Conservation (phyloP, 2,113 vertebrate species). For the Donacobius atricapilla region DNA sequence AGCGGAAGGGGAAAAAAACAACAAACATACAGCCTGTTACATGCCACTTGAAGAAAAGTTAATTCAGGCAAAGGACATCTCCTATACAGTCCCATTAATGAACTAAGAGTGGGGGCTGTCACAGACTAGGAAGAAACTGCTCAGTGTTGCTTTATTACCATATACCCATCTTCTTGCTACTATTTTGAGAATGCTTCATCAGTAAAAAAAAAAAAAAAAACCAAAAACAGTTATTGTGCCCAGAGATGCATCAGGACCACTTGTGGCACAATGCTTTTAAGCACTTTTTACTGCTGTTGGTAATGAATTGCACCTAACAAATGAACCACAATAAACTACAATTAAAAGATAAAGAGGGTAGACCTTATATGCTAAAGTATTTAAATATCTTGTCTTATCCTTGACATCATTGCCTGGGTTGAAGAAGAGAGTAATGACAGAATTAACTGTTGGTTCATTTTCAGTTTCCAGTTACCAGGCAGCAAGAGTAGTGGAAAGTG, state of each 20-base stretch:
- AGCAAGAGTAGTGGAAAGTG: background rate
- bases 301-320: background rate
- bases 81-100: background rate
- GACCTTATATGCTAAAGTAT: background rate
- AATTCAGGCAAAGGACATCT: background rate
- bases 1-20: background rate
- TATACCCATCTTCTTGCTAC: background rate
- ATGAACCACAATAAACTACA: background rate
- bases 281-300: background rate
- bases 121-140: background rate
- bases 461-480: background rate
- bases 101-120: background rate
- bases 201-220: background rate
- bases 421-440: background rate
- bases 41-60: background rate
- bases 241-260: background rate
- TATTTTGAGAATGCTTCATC: background rate
- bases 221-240: background rate
- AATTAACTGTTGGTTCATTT: background rate
- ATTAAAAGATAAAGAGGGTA: background rate
- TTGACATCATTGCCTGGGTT: background rate
- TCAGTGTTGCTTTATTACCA: background rate
- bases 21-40: background rate
- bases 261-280: background rate
- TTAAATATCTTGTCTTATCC: background rate